Evolutionary conservation across 2,888 invertebrate species (phyloP).

Genomic region (Drosophila fulvimacula): DNA sequence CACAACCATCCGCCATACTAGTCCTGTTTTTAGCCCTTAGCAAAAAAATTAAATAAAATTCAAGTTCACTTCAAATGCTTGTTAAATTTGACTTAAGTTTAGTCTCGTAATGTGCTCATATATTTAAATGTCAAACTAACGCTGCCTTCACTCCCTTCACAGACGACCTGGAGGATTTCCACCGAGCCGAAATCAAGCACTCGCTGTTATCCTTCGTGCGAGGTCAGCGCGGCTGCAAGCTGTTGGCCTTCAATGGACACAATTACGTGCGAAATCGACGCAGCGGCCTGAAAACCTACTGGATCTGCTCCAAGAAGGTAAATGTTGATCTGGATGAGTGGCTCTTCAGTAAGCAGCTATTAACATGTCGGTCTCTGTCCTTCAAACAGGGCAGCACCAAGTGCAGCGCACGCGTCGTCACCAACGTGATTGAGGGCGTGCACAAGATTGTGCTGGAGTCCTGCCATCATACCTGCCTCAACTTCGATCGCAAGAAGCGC

Average conservation of each 20-base stretch:
- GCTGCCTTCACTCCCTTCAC: slow-evolving; percentile 9
- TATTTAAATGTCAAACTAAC: slow-evolving; percentile 11
- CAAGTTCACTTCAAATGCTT: slow-evolving; percentile 35
- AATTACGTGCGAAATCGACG: slow-evolving; percentile 84
- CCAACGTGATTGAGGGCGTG: slow-evolving; percentile 83
- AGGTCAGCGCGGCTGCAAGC: slow-evolving; percentile 84
- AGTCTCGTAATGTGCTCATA: background rate
- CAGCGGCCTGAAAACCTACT: slow-evolving; percentile 84
- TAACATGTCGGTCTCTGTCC: background rate
- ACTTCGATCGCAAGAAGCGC: slow-evolving; percentile 80
- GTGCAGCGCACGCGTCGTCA: slow-evolving; percentile 84
- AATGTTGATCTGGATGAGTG: background rate
- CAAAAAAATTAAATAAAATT: slow-evolving; percentile 34
- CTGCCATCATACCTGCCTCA: slow-evolving; percentile 82
- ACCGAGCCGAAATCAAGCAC: slow-evolving; percentile 57
- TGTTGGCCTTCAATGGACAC: slow-evolving; percentile 82
- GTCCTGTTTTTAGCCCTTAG: slow-evolving; percentile 40
- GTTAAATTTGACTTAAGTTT: slow-evolving; percentile 6
- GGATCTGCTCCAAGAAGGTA: slow-evolving; percentile 85
- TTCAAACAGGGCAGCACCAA: slow-evolving; percentile 83
- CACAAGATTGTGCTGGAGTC: slow-evolving; percentile 84
- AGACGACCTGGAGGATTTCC: slow-evolving; percentile 48
- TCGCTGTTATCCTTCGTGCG: slow-evolving; percentile 75
- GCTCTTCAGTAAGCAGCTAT: background rate
- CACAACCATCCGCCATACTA: slow-evolving; percentile 85